phyloP scores from a whole-genome alignment of 2,888 invertebrate species.

The Erannis defoliaria region DNA sequence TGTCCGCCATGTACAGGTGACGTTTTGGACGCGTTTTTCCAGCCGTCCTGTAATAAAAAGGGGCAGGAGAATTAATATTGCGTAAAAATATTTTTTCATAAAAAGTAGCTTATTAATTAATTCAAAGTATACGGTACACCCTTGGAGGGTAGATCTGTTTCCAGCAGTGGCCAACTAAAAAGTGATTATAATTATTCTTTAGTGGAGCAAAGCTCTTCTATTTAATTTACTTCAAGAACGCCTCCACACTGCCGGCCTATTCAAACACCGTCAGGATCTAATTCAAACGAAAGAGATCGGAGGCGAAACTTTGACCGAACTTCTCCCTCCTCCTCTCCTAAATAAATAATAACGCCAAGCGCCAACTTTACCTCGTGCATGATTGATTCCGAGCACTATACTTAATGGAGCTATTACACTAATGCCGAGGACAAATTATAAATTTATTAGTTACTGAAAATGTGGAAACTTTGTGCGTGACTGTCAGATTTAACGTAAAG shows the following conservation, averaged over 20 bases:
- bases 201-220: background rate
- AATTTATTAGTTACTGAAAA: slow-evolving; percentile 22
- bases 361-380: slow-evolving; percentile 50
- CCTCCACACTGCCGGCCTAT: slow-evolving; percentile 1
- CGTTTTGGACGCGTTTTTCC: no score
- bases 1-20: no score
- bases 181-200: no score
- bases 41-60: no score
- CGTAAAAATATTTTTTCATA: no score
- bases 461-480: slow-evolving; percentile 2
- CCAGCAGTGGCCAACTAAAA: no score
- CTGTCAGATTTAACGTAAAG: background rate
- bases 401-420: slow-evolving; percentile 38
- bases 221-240: no score
- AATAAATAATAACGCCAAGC: slow-evolving; percentile 54
- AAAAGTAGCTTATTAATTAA: no score
- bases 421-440: slow-evolving; percentile 37
- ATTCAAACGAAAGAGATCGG: slow-evolving; percentile 21
- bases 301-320: slow-evolving; percentile 39
- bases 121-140: no score
- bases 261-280: slow-evolving; percentile 11
- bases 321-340: slow-evolving; percentile 42
- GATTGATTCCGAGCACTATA: slow-evolving; percentile 54
- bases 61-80: no score
- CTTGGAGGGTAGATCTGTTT: no score